Base-by-base conservation (phyloP, 2,888 invertebrate species). In the Tanypteryx hageni region DNA sequence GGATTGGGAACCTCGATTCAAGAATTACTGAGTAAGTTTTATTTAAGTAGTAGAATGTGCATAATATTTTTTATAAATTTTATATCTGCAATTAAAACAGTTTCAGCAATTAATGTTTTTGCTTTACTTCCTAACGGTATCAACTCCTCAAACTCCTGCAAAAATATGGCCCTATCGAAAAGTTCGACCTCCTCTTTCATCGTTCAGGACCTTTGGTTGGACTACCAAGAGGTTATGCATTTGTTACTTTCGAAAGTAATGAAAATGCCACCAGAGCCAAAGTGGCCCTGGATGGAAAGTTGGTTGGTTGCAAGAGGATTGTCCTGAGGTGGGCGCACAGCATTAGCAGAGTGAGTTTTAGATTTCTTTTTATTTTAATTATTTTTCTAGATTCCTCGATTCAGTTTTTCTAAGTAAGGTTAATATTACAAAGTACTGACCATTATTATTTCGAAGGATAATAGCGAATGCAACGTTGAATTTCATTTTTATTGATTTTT, bases 121-220 rank as follows among this genome's bases (percentile, higher is more conserved):
- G 94, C 94, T 94, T 93, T 93, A 95, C 95, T 96, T 94, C 96
- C 96, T 97, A 98, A 97, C 96, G 98, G 98, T 98, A 97, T 97
- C 97, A 98, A 97, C 97, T 99, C 96, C 96, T 99, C 96, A 99
- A 99, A 98, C 97, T 99, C 96, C 97, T 98, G 96, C 98, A 99
- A 97, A 97, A 98, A 96, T 97, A 98, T 96, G 99, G 99, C 95
- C 96, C 96, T 95, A 98, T 99, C 94, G 98, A 98, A 96, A 98
- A 99, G 97, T 99, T 99, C 96, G 99, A 99, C 96, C 97, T 99
- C 96, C 96, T 99, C 94, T 99, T 98, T 95, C 98, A 99, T 95
- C 98, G 98, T 94, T 97, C 97, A 93, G 99, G 99, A 93, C 98
- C 98, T 76, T 96, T 97, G 94, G 96, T 97, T 93, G 99, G 99